phyloP scores from a whole-genome alignment of 2,113 vertebrate species.

The Hystrix cristata region DNA sequence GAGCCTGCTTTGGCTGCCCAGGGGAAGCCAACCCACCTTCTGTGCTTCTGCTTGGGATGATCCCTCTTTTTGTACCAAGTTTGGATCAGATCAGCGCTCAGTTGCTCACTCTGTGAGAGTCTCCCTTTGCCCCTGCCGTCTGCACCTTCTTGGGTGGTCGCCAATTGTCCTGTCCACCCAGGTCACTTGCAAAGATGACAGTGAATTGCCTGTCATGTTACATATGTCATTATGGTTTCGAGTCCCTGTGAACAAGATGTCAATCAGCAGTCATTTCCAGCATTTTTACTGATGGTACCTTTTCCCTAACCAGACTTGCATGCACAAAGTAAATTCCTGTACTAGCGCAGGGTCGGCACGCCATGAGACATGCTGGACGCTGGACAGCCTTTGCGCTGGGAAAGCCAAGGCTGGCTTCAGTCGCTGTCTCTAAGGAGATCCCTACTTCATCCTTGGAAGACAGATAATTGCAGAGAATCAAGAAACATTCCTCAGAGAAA shows the following conservation, averaged over 20 bases:
- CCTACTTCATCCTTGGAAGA: neutral
- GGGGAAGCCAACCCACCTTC: neutral
- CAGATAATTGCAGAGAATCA: neutral
- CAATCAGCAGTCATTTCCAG: neutral
- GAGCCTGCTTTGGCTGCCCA: neutral
- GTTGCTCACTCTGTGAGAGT: neutral
- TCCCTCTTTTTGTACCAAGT: neutral
- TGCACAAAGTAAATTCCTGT: neutral
- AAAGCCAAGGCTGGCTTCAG: conserved; percentile 28
- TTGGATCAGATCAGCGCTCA: neutral
- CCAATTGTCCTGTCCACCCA: accelerated
- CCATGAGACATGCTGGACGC: neutral
- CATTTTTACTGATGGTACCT: neutral
- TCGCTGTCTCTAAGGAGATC: neutral
- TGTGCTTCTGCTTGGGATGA: neutral
- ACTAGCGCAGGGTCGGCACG: neutral
- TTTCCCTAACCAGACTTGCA: neutral
- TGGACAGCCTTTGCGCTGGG: neutral
- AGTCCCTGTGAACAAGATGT: neutral
- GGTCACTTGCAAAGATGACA: neutral
- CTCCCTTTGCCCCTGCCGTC: neutral
- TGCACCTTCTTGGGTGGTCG: neutral
- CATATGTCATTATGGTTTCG: too few species aligned
- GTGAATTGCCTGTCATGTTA: accelerated
- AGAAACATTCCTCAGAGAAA: neutral